A percentile compares a stretch with the other conserved stretches of the same genome.
These are phyloP conservation scores for Heliangelus exortis DNA, from an alignment of 2,797 vertebrate genomes.

Conservation along the genomic window DNA sequence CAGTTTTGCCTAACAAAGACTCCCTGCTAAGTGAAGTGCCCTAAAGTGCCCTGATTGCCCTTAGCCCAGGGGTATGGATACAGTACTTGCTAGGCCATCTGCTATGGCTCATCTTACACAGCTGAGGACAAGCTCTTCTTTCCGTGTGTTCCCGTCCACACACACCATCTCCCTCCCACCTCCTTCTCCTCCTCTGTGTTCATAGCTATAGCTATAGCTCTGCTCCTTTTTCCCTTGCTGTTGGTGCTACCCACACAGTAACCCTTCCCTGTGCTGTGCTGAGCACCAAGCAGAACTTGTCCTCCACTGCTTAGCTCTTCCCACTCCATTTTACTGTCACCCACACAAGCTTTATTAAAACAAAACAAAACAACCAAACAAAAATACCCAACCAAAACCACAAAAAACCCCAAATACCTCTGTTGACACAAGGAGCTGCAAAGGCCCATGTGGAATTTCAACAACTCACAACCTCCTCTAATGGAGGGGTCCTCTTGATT, in stretches of 20 bases:
- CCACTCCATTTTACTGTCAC: neutral
- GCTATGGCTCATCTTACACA: neutral
- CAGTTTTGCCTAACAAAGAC: slow-evolving; percentile 3
- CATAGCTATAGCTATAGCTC: accelerated
- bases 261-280: neutral
- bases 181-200: neutral
- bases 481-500: neutral
- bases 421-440: neutral
- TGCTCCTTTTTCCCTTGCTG: neutral
- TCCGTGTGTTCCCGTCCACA: neutral
- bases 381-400: too few species aligned
- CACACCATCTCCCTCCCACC: neutral
- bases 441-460: neutral
- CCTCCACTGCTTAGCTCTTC: neutral
- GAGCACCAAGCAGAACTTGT: neutral
- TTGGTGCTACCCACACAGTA: neutral
- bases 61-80: neutral
- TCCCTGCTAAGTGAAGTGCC: neutral
- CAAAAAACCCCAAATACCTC: neutral
- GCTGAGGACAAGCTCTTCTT: neutral
- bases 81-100: slow-evolving; percentile 5
- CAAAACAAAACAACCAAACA: too few species aligned
- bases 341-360: neutral
- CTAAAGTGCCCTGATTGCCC: neutral
- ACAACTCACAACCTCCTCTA: neutral